Conservation (phyloP, 2,113 vertebrate species). For the Megaleporinus macrocephalus region DNA sequence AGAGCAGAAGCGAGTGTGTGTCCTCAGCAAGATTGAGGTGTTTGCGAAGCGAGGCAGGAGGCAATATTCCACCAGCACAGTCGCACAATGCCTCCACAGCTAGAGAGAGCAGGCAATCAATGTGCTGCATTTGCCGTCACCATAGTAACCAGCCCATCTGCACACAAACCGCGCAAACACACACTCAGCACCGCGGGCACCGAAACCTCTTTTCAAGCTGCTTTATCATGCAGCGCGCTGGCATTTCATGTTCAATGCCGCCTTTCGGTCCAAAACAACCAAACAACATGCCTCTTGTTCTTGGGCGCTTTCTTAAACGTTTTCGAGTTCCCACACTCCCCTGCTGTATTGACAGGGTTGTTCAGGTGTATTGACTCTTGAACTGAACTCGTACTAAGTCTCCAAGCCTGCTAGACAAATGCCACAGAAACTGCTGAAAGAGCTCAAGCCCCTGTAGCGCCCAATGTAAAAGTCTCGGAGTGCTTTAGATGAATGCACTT, state of each 20-base stretch:
- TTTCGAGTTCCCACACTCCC: background rate
- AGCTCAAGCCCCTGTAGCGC: background rate
- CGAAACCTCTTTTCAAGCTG: slow-evolving; percentile 44
- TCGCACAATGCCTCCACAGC: slow-evolving; percentile 68
- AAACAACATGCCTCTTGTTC: background rate
- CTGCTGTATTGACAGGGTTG: slow-evolving; percentile 16
- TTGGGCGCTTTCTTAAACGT: background rate
- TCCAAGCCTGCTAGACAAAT: background rate
- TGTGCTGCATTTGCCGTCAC: slow-evolving; percentile 64
- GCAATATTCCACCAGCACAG: slow-evolving; percentile 15
- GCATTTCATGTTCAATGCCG: slow-evolving; percentile 48
- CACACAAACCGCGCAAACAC: background rate
- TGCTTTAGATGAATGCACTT: slow-evolving; percentile 14
- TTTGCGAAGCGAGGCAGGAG: slow-evolving; percentile 13
- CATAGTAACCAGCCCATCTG: slow-evolving; percentile 66
- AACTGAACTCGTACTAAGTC: background rate
- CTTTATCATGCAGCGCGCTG: slow-evolving; percentile 39
- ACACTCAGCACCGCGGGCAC: slow-evolving; percentile 52
- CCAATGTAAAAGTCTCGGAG: background rate
- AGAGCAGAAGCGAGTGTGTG: background rate
- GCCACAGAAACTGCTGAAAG: background rate
- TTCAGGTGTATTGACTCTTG: slow-evolving; percentile 14
- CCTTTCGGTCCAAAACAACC: slow-evolving; percentile 13
- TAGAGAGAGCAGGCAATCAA: slow-evolving; percentile 67
- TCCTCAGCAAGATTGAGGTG: background rate